phyloP scores from a whole-genome alignment of 2,113 vertebrate genomes.

The Scortum barcoo region DNA sequence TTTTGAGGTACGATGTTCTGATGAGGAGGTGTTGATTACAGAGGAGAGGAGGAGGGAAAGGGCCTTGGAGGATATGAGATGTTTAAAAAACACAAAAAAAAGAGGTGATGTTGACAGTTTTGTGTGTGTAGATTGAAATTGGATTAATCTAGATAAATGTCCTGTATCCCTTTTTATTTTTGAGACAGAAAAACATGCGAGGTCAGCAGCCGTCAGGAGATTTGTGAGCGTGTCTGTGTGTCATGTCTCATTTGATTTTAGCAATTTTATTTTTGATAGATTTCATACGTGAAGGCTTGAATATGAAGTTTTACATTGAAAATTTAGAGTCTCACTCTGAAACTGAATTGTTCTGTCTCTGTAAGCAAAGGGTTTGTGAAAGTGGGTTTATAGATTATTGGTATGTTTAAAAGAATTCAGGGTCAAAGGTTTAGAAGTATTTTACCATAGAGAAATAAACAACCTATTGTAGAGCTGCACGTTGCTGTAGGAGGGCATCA shows the following conservation, averaged over 20 bases:
- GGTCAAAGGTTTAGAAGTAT: neutral
- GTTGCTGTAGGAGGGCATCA: neutral
- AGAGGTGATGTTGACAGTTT: neutral
- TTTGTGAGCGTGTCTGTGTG: neutral
- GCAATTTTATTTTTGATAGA: neutral
- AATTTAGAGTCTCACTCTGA: neutral
- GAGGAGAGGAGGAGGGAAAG: neutral
- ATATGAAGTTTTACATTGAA: neutral
- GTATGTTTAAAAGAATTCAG: neutral
- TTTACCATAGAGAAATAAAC: neutral
- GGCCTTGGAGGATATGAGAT: neutral
- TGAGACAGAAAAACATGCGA: neutral
- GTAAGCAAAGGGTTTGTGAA: neutral
- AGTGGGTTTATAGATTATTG: neutral
- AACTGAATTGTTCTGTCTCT: neutral
- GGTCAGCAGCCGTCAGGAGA: neutral
- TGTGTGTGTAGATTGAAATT: neutral
- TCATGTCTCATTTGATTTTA: neutral
- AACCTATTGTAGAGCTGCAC: constrained; percentile 4
- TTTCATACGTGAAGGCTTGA: neutral
- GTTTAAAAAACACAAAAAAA: neutral
- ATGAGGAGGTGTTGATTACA: constrained; percentile 37
- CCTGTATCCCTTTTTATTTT: neutral
- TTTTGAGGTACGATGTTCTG: constrained; percentile 1
- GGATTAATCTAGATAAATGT: neutral